Evolutionary conservation across 2,888 invertebrate species (phyloP), one percentile per base, ranked within the genome.

Genomic region (Parelbella ahira): DNA sequence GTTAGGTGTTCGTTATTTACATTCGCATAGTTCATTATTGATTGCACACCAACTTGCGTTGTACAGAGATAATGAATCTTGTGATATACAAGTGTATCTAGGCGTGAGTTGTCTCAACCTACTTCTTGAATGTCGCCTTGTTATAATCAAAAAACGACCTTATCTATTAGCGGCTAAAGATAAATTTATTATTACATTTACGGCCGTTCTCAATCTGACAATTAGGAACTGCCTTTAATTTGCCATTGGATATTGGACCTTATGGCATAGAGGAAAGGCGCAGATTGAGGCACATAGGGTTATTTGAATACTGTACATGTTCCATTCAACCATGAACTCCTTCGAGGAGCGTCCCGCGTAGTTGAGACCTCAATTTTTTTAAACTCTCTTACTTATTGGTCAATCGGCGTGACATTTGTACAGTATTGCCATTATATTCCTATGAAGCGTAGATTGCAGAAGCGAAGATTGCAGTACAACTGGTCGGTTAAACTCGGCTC

Each of bases 241-340:
- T 63, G 68, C 53, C 60, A 59, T 56, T 44, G 65, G 48, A 80
- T 69, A 70, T 51, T 79, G 56, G 59, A 58, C 73, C 69, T 67
- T 84, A 68, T 55, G 38, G 25, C 60, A 28, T 32, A 44, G 56
- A 28, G 13, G 49, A 52, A 81, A 66, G 68, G 63, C 54, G 47
- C 55, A 65, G 50, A 68, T 57, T 76, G 51, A 63, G 45, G 43
- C 56, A 56, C 38, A 45, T 42, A 27, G 47, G 38, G 52, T 53
- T 57, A 58, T 63, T 69, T 64, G 59, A 71, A 68, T 63, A 71
- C 68, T 68, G 74, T 79, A 79, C 80, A 83, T 82, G 76, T 79
- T 76, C 72, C 74, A 77, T 80, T 82, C 83, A 86, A 86, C 84
- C 84, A 83, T 86, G 84, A 86, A 83, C 84, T 82, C 79, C 82